Evolutionary conservation across 64 coral and sea anemone species (phyloP).

Genomic region (Montipora foliosa): DNA sequence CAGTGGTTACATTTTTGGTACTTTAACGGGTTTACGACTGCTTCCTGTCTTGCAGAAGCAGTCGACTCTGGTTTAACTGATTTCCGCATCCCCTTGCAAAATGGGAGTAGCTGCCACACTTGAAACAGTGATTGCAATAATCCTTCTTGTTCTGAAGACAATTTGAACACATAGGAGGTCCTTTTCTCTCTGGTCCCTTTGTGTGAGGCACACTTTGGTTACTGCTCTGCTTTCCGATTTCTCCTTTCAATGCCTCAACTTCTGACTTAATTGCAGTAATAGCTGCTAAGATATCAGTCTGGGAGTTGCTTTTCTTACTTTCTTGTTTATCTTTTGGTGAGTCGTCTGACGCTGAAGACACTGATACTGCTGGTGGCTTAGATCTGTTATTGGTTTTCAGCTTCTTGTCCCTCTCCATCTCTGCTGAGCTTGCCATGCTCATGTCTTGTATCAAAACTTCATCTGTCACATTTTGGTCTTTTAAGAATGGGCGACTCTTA

Average conservation of each 20-base stretch:
- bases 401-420: conserved; percentile 80
- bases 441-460: conserved; percentile 71
- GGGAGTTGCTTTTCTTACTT: conserved; percentile 11
- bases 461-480: conserved; percentile 64
- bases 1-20: neutral
- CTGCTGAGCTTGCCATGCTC: conserved; percentile 45
- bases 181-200: too few relatives aligned
- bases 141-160: too few relatives aligned
- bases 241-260: conserved; percentile 53
- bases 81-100: conserved; percentile 40
- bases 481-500: conserved; percentile 71
- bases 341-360: conserved; percentile 38
- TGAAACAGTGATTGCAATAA: neutral
- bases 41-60: conserved; percentile 7
- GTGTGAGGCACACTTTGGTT: neutral
- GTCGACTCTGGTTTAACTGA: conserved; percentile 1
- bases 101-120: conserved; percentile 47
- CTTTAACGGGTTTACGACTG: neutral
- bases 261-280: conserved; percentile 69
- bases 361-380: conserved; percentile 14
- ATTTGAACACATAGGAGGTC: too few relatives aligned
- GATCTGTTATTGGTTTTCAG: conserved; percentile 6
- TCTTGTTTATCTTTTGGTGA: neutral
- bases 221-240: conserved; percentile 39
- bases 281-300: conserved; percentile 56